Conservation (phyloP, 2,888 invertebrate species). For the Agelastica alni region DNA sequence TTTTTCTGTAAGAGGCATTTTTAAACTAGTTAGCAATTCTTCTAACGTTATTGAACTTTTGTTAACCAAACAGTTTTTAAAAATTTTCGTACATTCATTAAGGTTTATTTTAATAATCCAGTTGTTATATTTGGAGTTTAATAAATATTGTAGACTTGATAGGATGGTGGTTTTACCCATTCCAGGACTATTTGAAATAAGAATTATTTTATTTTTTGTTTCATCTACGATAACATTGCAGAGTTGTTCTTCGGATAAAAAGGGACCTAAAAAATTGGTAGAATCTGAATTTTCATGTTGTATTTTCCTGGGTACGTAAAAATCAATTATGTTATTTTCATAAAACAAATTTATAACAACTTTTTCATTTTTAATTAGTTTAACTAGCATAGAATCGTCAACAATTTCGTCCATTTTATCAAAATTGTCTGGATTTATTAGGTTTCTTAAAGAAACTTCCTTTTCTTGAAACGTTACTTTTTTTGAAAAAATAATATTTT, state of each 20-base stretch:
- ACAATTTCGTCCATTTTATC: neutral
- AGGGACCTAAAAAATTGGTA: neutral
- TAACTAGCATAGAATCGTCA: neutral
- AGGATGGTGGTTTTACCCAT: conserved; percentile 13
- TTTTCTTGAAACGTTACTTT: neutral
- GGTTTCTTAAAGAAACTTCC: neutral
- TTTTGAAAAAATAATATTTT: neutral
- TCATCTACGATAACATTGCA: neutral
- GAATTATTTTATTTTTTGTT: neutral
- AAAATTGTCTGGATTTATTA: neutral
- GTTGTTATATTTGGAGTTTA: neutral
- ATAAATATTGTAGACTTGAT: neutral
- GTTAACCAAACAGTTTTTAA: neutral
- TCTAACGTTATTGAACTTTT: neutral
- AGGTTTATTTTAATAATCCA: conserved; percentile 9
- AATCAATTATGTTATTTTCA: neutral
- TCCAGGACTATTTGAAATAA: conserved; percentile 11
- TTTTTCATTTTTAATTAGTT: neutral
- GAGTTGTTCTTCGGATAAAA: neutral
- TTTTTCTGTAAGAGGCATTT: neutral
- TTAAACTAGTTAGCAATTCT: neutral
- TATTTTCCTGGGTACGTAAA: neutral
- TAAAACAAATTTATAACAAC: neutral
- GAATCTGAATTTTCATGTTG: neutral
- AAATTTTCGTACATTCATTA: neutral